Percentiles rank a stretch among this genome's conserved stretches.
Conservation (phyloP, 2,888 invertebrate genomes). For the Cerastoderma edule region DNA sequence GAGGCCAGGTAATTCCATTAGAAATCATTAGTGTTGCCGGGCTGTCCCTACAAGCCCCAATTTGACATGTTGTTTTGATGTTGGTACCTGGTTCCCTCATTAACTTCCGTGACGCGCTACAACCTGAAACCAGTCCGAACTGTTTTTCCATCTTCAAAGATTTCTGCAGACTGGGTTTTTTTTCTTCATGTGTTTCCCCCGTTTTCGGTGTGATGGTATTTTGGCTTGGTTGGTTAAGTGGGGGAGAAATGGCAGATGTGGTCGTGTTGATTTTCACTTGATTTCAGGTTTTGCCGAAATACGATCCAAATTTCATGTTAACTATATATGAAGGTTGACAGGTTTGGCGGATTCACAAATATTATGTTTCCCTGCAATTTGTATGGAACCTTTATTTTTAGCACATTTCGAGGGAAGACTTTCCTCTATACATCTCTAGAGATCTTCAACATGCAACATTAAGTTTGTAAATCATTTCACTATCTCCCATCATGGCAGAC, state of each 20-base stretch:
- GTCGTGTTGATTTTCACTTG: constrained; percentile 34
- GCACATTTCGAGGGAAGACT: constrained; percentile 15
- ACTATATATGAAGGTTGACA: constrained; percentile 25
- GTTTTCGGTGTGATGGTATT: constrained; percentile 26
- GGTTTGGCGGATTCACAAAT: constrained; percentile 13
- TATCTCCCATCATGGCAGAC: too few species aligned
- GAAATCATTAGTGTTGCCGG: constrained; percentile 56
- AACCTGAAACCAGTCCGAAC: constrained; percentile 44
- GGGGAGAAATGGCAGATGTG: constrained; percentile 21
- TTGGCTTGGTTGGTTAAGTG: constrained; percentile 22
- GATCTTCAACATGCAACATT: too few species aligned
- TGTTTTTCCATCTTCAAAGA: constrained; percentile 57
- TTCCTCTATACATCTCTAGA: too few species aligned
- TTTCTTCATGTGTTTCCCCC: constrained; percentile 35
- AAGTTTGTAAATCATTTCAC: too few species aligned
- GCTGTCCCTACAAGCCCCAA: constrained; percentile 35
- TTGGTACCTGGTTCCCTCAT: constrained; percentile 46
- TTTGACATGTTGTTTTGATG: constrained; percentile 64
- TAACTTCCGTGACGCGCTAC: constrained; percentile 32
- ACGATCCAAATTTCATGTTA: constrained; percentile 33
- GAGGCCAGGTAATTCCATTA: constrained; percentile 49
- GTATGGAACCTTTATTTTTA: too few species aligned
- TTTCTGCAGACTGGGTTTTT: constrained; percentile 23
- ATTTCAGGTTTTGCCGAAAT: constrained; percentile 32
- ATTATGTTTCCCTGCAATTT: constrained; percentile 20